Conservation (phyloP, 2,888 invertebrate genomes). For the Chloroclysta siterata region DNA sequence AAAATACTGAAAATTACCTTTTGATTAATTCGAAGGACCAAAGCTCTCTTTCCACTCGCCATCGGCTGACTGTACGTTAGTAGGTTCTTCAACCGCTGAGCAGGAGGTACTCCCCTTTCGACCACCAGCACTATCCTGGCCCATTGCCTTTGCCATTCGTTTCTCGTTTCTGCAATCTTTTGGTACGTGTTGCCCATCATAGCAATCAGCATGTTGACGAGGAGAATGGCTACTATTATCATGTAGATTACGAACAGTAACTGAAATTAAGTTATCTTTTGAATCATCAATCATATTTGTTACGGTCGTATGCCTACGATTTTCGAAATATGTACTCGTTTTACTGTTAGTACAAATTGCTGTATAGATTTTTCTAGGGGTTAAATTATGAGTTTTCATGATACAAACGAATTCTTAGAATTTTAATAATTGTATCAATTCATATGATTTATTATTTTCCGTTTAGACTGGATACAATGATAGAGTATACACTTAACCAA, state of each 20-base stretch:
- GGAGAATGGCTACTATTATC: constrained; percentile 96
- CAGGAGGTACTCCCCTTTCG: constrained; percentile 97
- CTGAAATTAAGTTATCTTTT: constrained; percentile 69
- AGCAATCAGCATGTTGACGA: constrained; percentile 99
- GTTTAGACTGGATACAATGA: not conserved
- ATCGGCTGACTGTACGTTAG: constrained; percentile 97
- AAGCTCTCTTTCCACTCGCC: constrained; percentile 93
- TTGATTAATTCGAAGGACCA: constrained; percentile 95
- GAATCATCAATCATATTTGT: not conserved
- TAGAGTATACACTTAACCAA: no score
- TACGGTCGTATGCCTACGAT: not conserved
- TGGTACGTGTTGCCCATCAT: constrained; percentile 99
- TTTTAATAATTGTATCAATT: not conserved
- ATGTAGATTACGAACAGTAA: constrained; percentile 98
- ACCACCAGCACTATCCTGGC: constrained; percentile 98
- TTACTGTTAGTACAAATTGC: not conserved
- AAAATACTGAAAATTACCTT: constrained; percentile 82
- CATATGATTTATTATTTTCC: not conserved
- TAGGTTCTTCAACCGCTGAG: constrained; percentile 93
- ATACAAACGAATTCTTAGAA: not conserved
- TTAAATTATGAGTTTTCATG: not conserved
- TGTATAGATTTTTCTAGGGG: not conserved
- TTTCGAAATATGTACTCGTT: not conserved
- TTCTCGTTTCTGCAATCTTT: constrained; percentile 97
- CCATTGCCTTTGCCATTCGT: constrained; percentile 99